Conservation (phyloP, 2,888 invertebrate species). For the Caenorhabditis angaria region DNA sequence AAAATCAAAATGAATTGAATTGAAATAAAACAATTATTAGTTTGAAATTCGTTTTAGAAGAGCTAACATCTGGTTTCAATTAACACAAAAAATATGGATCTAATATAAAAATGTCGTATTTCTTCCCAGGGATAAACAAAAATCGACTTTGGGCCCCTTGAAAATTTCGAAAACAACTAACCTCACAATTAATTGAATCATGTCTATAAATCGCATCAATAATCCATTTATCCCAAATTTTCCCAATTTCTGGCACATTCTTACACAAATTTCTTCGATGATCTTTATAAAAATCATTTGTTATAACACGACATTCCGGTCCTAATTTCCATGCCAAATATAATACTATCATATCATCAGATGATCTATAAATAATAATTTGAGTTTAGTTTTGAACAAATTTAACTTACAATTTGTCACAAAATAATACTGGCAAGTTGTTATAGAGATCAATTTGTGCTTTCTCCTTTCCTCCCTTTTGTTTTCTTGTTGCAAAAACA, state of each 20-base stretch:
- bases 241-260: not conserved
- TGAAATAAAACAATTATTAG: too few species aligned
- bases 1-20: too few species aligned
- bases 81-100: too few species aligned
- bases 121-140: too few species aligned
- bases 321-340: slow-evolving; percentile 44
- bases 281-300: slow-evolving; percentile 45
- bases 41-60: too few species aligned
- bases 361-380: slow-evolving; percentile 29
- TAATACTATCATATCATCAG: slow-evolving; percentile 47
- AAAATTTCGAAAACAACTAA: too few species aligned
- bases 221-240: slow-evolving; percentile 31
- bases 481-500: slow-evolving; percentile 19
- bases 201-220: slow-evolving; percentile 24
- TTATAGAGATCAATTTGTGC: not conserved
- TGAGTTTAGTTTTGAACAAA: not conserved
- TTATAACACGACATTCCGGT: slow-evolving; percentile 25
- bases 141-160: too few species aligned
- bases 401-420: slow-evolving; percentile 17
- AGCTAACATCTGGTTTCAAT: too few species aligned
- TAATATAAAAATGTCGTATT: too few species aligned
- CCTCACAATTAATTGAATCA: slow-evolving; percentile 13
- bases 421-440: too few species aligned
- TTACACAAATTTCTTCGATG: slow-evolving; percentile 23
- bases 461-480: slow-evolving; percentile 13